Evolutionary conservation across 2,888 invertebrate species (phyloP), one percentile per base, ranked within the genome.

Genomic region (Drosophila rubida): DNA sequence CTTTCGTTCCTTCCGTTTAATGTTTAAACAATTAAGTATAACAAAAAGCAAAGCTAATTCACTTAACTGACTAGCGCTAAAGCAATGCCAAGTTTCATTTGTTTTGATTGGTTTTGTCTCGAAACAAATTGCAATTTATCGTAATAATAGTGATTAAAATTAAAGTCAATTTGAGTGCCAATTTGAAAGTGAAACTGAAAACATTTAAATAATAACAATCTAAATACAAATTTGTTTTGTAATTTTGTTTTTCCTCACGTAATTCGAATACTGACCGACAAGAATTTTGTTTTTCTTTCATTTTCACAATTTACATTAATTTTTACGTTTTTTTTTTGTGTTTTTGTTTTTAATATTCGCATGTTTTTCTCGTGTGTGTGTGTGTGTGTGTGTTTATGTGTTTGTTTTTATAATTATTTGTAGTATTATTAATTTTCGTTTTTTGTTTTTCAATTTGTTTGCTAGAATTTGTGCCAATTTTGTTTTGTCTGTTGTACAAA

Each of bases 261-360:
- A 79, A 69, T 81, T 85, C 73, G 79, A 85, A 85, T 85, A 85
- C 85, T 85, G 85, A 88, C 84, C 79, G 84, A 85, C 80, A 82
- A 80, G 66, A 80, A 76, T 70, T 75, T 72, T 82, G 61, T 63
- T 71, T 64, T 66, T 48, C 30, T 58, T 61, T 44, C 32, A 3
- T 50, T 70, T 75, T 35, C 57, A 68, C 49, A 74, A 67, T 74
- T 63, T 49, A 57, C 22, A 61, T 51, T 32, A 51, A 14, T 23
- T 58, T 44, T 45, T 42, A 8, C 19, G 13, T 45, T 45, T 50
- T 23, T 39, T 39, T 32, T 44, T 45, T 35, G 59, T 46, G 13
- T n/a, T n/a, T n/a, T n/a, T n/a, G n/a, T n/a, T n/a, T 51, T 42
- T 50, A 60, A 73, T 79, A 80, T 79, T 85, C 77, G 85, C 85